Conservation (phyloP, 2,888 invertebrate species). For the Clanis bilineata region DNA sequence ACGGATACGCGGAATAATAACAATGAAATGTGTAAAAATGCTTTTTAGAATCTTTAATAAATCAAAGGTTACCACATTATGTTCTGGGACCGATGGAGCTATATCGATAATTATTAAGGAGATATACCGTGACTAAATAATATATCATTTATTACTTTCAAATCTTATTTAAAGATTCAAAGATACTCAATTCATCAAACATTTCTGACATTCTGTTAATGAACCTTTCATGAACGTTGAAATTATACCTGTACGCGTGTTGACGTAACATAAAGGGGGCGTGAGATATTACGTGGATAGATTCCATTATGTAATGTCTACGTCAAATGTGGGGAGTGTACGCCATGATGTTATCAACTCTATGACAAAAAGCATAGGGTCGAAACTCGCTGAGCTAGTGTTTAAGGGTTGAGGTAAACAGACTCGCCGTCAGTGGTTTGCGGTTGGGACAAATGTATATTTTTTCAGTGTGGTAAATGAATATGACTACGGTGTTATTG, state of each 20-base stretch:
- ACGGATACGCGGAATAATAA: too few species aligned
- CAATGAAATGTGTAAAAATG: too few species aligned
- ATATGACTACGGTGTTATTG: not conserved
- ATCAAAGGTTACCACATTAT: too few species aligned
- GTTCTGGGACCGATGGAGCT: too few species aligned
- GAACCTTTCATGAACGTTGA: not conserved
- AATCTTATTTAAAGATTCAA: too few species aligned
- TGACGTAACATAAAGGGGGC: not conserved
- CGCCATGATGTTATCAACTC: not conserved
- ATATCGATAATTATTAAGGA: too few species aligned
- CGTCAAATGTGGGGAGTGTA: not conserved
- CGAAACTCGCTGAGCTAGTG: not conserved
- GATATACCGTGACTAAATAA: too few species aligned
- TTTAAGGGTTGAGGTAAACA: not conserved
- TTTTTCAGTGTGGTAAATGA: not conserved
- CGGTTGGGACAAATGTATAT: not conserved
- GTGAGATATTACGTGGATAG: not conserved
- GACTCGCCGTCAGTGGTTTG: conserved; percentile 2
- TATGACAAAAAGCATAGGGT: not conserved
- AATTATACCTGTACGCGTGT: not conserved
- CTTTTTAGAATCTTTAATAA: too few species aligned
- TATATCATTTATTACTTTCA: too few species aligned
- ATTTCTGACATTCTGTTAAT: not conserved
- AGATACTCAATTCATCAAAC: not conserved
- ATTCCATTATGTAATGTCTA: not conserved